Base-by-base conservation (phyloP, 2,888 invertebrate species). In the Cheilosia soror region DNA sequence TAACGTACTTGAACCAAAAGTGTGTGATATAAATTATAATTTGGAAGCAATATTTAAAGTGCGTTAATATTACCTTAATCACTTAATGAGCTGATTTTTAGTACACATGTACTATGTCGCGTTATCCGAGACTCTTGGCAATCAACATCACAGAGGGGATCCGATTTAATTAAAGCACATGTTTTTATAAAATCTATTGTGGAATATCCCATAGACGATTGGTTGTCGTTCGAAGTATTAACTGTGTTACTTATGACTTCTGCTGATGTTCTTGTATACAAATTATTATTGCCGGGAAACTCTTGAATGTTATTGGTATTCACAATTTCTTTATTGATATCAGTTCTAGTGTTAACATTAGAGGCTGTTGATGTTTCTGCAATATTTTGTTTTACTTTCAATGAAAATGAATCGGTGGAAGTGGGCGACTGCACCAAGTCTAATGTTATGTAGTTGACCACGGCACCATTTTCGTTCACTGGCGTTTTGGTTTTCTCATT, bases 131-230 rank as follows among this genome's bases (percentile, higher is more conserved):
- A 94, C 62, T 96, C 96, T 89, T 96, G 96, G 80, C 93, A 92
- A 90, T 96, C 96, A 83, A 96, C 95, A 72, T 94, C 93, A 62
- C 94, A 94, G 5, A 95, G 94, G 88, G 96, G 96, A 40, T 96
- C 96, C 33, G 97, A 96, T 90, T 95, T 95, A 25, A 96, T 96
- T 33, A 98, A 93, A 27, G 98, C 98, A 69, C 96, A 96, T 0
- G 98, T 98, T 93, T 97, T 97, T 89, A 98, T 96, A 92, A 98
- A 98, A 93, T 98, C 98, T 88, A 98, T 99, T 1, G 96, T 96
- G 7, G 97, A 97, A 90, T 98, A 98, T 63, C 96, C 96, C 88
- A 95, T 85, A n/a, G 81, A 77, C 25, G 78, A 79, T 4, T 93
- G 66, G 25, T 15, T 57, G 0, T 57, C 63, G 40, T 31, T 57